A percentile compares a stretch with the other conserved stretches of the same genome.
Conservation (phyloP, 1,140 invertebrate genomes). For the Leptinotarsa lineolata region DNA sequence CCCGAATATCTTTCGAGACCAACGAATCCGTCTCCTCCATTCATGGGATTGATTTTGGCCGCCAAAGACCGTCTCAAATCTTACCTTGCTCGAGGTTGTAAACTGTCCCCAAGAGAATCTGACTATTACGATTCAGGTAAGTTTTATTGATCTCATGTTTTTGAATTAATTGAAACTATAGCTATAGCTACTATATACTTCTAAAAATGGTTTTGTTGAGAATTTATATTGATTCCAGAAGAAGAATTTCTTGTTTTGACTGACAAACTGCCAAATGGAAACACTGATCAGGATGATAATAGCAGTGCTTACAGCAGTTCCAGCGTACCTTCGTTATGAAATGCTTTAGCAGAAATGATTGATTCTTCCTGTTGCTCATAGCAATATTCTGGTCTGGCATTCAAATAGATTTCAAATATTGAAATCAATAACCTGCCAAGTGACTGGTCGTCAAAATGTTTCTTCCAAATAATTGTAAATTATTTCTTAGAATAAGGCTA, state of each 20-base stretch:
- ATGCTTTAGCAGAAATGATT: too few relatives aligned
- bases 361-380: too few relatives aligned
- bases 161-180: neutral
- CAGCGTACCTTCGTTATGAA: constrained; percentile 22
- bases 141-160: constrained; percentile 1
- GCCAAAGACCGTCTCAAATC: constrained; percentile 75
- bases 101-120: constrained; percentile 45
- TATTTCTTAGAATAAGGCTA: too few relatives aligned
- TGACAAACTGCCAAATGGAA: constrained; percentile 28
- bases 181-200: neutral
- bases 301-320: constrained; percentile 48
- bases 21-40: constrained; percentile 91
- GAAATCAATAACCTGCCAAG: too few relatives aligned
- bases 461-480: too few relatives aligned
- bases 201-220: neutral
- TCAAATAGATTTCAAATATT: too few relatives aligned
- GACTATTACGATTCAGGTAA: constrained; percentile 49
- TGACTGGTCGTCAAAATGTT: too few relatives aligned
- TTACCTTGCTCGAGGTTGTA: constrained; percentile 73
- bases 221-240: constrained; percentile 20
- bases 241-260: constrained; percentile 37
- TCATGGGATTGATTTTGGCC: constrained; percentile 90
- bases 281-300: constrained; percentile 35
- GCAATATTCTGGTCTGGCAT: too few relatives aligned
- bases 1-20: constrained; percentile 96